Conservation (phyloP, 1,140 invertebrate genomes). For the Trinorchestia longiramus region DNA sequence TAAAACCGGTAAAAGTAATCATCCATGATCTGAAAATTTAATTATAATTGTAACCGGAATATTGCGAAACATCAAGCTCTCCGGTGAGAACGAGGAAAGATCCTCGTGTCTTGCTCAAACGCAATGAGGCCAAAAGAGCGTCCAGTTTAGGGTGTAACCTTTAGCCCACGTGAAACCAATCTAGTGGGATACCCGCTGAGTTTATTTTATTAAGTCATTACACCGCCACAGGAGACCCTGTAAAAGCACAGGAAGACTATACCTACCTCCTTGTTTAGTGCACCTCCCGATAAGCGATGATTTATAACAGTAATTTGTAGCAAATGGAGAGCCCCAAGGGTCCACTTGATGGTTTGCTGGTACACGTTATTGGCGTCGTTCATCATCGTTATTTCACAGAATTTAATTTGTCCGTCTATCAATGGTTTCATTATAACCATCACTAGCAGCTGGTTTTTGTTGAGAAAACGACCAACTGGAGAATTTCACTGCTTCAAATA, state of each 20-base stretch:
- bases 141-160: neutral
- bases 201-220: constrained; percentile 4
- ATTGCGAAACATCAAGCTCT: neutral
- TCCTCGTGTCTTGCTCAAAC: neutral
- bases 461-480: neutral
- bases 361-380: neutral
- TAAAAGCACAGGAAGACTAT: neutral
- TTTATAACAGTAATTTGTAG: neutral
- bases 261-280: neutral
- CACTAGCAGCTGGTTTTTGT: neutral
- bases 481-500: neutral
- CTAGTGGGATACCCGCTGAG: neutral
- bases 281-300: neutral
- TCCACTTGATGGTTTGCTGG: neutral
- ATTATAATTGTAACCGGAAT: no score
- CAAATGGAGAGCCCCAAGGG: neutral
- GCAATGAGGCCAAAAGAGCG: neutral
- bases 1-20: no score
- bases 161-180: neutral
- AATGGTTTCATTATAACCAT: neutral
- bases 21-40: no score
- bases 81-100: neutral
- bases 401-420: neutral
- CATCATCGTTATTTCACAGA: neutral
- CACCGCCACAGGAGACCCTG: neutral